Evolutionary conservation across 2,888 invertebrate species (phyloP), one percentile per base, ranked within the genome.

Genomic region (Eilema depressum): DNA sequence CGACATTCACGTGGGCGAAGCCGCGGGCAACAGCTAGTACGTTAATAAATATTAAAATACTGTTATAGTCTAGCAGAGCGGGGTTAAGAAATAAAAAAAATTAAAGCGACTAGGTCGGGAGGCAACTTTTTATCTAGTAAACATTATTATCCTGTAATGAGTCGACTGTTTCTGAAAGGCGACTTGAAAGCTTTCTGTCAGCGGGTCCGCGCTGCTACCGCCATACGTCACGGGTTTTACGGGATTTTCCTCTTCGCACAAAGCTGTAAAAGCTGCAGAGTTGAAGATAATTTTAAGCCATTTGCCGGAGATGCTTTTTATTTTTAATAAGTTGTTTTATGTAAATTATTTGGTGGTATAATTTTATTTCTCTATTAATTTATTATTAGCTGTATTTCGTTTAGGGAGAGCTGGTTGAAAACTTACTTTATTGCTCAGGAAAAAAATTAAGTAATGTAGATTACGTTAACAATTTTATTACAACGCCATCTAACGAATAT

Each of bases 91-190:
- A 56, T 23, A 56, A 56, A 37, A 56, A 56, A 2, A 56, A n/a
- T n/a, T 56, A 14, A 14, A 30, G 37, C 67, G 41, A 11, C 26
- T 37, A n/a, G 47, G 28, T 57, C 11, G n/a, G 28, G 61, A 23
- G 12, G 47, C 23, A 12, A 63, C 70, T 70, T 76, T 77, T 70
- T 68, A 26, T 57, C 60, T 53, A 20, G 47, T 20, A 75, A 74
- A 77, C 73, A 72, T 79, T 82, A 77, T 83, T 77, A 77, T 82
- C 72, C 76, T 63, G 72, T 75, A 82, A 82, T 80, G 82, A 80
- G 69, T 70, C 71, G 74, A 72, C 82, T 74, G 74, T 83, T 80
- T 73, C 75, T 71, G 73, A 78, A 80, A 75, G 64, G 75, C 75
- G 71, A 75, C 74, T 68, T 71, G 73, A 74, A 66, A 33, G 72